Base-by-base conservation (phyloP, 2,113 vertebrate species). In the Corapipo altera region DNA sequence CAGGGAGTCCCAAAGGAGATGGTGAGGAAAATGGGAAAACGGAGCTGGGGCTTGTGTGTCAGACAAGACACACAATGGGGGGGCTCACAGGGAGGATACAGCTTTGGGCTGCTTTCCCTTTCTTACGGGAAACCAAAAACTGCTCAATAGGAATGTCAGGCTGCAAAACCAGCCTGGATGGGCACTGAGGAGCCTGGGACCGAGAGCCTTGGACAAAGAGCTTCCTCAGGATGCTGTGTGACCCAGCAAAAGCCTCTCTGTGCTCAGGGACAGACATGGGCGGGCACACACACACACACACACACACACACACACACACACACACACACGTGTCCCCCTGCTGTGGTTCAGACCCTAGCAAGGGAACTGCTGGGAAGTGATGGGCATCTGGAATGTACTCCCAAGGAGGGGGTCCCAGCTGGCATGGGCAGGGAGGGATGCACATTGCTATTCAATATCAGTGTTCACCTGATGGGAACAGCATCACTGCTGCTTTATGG, bases 1-100 rank as follows among this genome's bases (percentile, higher is more conserved):
- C 2, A 65, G 22, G 12, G 28, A 43, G 20, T n/a, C 32, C 32
- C 69, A 49, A 43, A 88, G 77, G 39, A 61, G 18, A 32, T 1
- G 20, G 12, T 2, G 32, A 67, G 15, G 58, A 57, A 41, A 76
- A 22, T 1, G 1, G 54, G 52, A 35, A 59, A 35, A 59, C 15
- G 0, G 72, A 72, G 54, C 69, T 55, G 33, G 17, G 17, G 26
- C 2, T 73, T 22, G 6, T 1, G 0, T 12, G 41, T 44, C 0
- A 0, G 74, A 37, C 9, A 44, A 71, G 39, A 6, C 81, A 37
- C 1, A 0, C 3, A 28, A 48, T 0, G 0, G 28, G 35, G 44
- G 57, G 11, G n/a, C 39, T 41, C 7, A 4, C 23, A 18, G 37
- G 22, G 32, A 48, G 32, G 32, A 49, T 4, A 12, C 21, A 28